These are phyloP conservation scores for Heliconius hewitsoni DNA, from an alignment of 1,140 invertebrate genomes.

Conservation along the genomic window DNA sequence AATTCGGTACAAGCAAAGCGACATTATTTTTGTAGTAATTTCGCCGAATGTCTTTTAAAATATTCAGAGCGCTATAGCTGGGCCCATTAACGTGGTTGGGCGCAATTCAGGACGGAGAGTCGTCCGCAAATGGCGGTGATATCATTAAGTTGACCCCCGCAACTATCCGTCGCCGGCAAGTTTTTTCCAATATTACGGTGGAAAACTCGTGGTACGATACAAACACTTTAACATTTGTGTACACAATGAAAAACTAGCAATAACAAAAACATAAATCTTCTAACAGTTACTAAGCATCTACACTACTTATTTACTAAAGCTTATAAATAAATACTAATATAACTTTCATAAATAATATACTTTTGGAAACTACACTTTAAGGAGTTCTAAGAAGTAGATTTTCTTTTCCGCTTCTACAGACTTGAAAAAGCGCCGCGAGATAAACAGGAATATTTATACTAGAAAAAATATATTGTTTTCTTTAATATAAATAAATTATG, in stretches of 20 bases:
- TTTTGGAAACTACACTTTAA: neutral
- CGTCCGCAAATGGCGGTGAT: slow-evolving; percentile 77
- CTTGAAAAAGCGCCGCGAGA: neutral
- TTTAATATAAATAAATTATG: no score
- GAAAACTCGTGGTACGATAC: slow-evolving; percentile 50
- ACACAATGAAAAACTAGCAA: slow-evolving; percentile 13
- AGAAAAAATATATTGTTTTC: neutral
- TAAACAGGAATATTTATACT: neutral
- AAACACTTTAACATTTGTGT: slow-evolving; percentile 23
- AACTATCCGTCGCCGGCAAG: slow-evolving; percentile 74
- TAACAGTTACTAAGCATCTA: neutral
- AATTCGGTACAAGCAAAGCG: slow-evolving; percentile 78
- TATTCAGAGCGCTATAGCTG: slow-evolving; percentile 78
- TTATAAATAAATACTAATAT: neutral
- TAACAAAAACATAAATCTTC: slow-evolving; percentile 11
- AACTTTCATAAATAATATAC: slow-evolving; percentile 3
- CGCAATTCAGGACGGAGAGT: slow-evolving; percentile 73
- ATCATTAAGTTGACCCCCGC: slow-evolving; percentile 79
- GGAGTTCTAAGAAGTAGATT: slow-evolving; percentile 1
- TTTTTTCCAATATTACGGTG: slow-evolving; percentile 77
- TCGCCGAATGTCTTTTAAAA: slow-evolving; percentile 80
- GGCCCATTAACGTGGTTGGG: slow-evolving; percentile 77
- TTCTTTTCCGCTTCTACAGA: neutral
- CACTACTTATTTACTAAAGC: neutral
- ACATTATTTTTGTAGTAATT: slow-evolving; percentile 81